Conservation (phyloP, 2,113 vertebrate genomes). For the Albula glossodonta region DNA sequence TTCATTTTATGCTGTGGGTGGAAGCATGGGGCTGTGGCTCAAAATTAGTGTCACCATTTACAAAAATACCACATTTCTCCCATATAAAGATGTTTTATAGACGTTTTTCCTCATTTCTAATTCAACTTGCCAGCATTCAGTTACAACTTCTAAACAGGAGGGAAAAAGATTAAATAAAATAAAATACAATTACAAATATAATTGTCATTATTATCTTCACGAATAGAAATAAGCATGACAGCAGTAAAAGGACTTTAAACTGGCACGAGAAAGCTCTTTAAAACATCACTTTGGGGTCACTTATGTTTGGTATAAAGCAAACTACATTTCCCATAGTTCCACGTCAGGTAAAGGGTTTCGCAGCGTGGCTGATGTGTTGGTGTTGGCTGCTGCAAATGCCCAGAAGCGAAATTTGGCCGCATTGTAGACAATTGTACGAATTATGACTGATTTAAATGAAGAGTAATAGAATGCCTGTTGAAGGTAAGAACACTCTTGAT, state of each 20-base stretch:
- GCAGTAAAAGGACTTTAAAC: not conserved
- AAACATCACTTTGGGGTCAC: not conserved
- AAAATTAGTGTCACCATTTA: too few relatives aligned
- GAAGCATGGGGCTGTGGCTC: too few relatives aligned
- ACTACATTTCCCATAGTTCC: slow-evolving; percentile 70
- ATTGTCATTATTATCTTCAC: too few relatives aligned
- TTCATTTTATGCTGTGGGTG: too few relatives aligned
- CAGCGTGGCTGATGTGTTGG: slow-evolving; percentile 48
- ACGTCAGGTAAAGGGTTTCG: slow-evolving; percentile 44
- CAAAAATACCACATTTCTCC: too few relatives aligned
- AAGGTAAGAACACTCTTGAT: slow-evolving; percentile 64
- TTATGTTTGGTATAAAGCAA: not conserved
- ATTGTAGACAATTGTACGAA: slow-evolving; percentile 39
- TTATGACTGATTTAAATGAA: slow-evolving; percentile 60
- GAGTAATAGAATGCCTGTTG: slow-evolving; percentile 67
- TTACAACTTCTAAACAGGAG: too few relatives aligned
- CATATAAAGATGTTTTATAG: too few relatives aligned
- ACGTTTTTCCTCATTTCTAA: too few relatives aligned
- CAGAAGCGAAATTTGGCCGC: slow-evolving; percentile 54
- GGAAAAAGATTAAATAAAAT: too few relatives aligned
- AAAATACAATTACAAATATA: too few relatives aligned
- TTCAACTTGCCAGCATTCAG: too few relatives aligned
- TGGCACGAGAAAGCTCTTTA: not conserved
- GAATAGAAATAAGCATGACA: too few relatives aligned
- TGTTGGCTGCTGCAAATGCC: slow-evolving; percentile 63